These are phyloP conservation scores for Drosophila kanekoi DNA, from an alignment of 2,888 invertebrate species.

Conservation along the genomic window DNA sequence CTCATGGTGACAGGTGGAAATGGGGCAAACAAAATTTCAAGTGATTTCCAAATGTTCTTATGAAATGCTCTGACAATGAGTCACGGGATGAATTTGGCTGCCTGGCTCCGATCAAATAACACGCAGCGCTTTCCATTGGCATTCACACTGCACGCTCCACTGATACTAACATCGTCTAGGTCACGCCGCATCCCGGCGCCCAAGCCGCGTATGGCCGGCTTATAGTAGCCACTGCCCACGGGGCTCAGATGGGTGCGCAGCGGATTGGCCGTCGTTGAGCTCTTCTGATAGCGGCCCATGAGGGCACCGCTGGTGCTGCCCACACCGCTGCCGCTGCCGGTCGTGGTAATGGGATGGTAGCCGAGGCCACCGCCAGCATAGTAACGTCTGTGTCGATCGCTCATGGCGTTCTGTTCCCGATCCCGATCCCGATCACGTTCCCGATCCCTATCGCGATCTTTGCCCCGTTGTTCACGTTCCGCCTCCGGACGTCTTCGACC, in stretches of 20 bases:
- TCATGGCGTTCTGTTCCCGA: constrained; percentile 75
- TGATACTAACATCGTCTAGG: constrained; percentile 83
- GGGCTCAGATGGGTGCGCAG: constrained; percentile 84
- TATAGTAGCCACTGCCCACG: constrained; percentile 83
- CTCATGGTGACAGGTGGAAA: constrained; percentile 69
- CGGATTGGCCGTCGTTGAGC: constrained; percentile 81
- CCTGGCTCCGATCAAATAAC: constrained; percentile 18
- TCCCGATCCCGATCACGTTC: constrained; percentile 47
- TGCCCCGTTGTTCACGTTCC: constrained; percentile 41
- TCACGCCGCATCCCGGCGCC: constrained; percentile 78
- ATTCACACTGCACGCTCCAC: constrained; percentile 35
- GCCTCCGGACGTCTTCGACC: constrained; percentile 60
- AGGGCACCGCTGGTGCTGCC: constrained; percentile 49
- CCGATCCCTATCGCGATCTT: constrained; percentile 33
- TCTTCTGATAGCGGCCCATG: constrained; percentile 82
- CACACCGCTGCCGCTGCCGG: constrained; percentile 18
- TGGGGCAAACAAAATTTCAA: constrained; percentile 25
- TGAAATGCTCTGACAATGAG: constrained; percentile 34
- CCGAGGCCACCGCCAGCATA: constrained; percentile 79
- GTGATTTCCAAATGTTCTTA: constrained; percentile 31
- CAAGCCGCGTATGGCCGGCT: constrained; percentile 84
- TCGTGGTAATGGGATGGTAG: constrained; percentile 63
- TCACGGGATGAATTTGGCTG: constrained; percentile 43
- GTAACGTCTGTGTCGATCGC: constrained; percentile 83
- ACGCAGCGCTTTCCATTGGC: constrained; percentile 55